A percentile compares a stretch with the other conserved stretches of the same genome.
phyloP scores from a whole-genome alignment of 1,140 invertebrate species.

The Ephestia elutella region DNA sequence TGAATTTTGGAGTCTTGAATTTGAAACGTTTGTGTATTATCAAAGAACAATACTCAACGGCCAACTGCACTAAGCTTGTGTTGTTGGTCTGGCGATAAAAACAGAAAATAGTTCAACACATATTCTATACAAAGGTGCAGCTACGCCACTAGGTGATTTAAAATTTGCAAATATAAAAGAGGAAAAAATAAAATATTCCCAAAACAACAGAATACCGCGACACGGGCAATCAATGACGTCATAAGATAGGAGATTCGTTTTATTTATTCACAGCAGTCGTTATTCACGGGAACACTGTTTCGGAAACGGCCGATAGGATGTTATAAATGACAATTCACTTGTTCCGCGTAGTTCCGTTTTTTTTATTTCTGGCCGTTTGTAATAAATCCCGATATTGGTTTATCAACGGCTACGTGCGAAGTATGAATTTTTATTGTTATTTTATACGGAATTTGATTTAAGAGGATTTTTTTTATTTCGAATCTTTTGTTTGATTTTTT shows the following conservation, averaged over 20 bases:
- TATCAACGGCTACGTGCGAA: not conserved
- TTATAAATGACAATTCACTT: slow-evolving; percentile 6
- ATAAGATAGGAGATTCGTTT: not conserved
- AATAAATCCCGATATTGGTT: slow-evolving; percentile 2
- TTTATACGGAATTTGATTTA: not conserved
- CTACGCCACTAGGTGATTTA: not conserved
- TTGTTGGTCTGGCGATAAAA: too few species aligned
- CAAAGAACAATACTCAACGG: too few species aligned
- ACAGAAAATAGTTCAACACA: too few species aligned
- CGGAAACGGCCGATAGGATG: not conserved
- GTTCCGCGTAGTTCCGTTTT: not conserved
- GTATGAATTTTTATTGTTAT: not conserved
- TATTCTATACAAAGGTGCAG: too few species aligned
- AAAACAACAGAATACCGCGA: not conserved
- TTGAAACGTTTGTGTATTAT: too few species aligned
- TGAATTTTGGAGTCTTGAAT: too few species aligned
- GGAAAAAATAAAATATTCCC: not conserved
- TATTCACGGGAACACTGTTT: not conserved
- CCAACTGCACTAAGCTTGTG: too few species aligned
- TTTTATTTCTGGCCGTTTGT: not conserved
- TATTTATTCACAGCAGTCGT: not conserved
- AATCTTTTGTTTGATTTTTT: not conserved
- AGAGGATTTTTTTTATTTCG: not conserved
- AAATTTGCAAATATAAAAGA: too few species aligned
- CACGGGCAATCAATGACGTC: not conserved